phyloP scores from a whole-genome alignment of 2,113 vertebrate genomes.

The Varanus salvator region DNA sequence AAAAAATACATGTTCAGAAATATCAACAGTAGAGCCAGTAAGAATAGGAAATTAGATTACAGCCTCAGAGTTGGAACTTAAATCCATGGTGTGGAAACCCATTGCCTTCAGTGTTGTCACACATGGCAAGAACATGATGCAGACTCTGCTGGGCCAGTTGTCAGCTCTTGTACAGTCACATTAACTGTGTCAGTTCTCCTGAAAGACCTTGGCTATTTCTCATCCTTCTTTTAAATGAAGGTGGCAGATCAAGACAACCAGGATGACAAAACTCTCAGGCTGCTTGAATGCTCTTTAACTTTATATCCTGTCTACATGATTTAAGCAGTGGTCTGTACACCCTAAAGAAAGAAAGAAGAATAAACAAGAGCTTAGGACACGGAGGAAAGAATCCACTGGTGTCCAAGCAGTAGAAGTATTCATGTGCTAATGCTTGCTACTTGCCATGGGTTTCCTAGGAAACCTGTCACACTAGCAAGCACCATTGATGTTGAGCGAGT shows the following conservation, averaged over 20 bases:
- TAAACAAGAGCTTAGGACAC: neutral
- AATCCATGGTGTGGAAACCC: neutral
- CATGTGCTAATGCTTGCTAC: no score
- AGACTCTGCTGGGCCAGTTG: neutral
- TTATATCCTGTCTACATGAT: neutral
- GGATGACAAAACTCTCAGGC: neutral
- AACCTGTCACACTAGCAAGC: no score
- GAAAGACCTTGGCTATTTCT: neutral
- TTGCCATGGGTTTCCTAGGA: no score
- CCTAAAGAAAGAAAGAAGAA: neutral
- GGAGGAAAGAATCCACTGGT: no score
- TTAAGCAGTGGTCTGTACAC: neutral
- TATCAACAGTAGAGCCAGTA: neutral
- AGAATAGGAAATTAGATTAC: neutral
- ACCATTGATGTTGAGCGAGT: no score
- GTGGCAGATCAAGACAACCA: neutral
- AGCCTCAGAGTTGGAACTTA: neutral
- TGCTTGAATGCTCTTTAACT: constrained; percentile 19
- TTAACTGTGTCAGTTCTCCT: constrained; percentile 31
- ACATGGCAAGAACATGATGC: neutral
- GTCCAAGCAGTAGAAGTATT: no score
- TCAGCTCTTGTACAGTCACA: neutral
- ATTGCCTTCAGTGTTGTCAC: neutral
- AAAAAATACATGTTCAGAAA: neutral
- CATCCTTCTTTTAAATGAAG: constrained; percentile 30